Evolutionary conservation across 2,113 vertebrate species (phyloP).

Genomic region (Lipotes vexillifer): DNA sequence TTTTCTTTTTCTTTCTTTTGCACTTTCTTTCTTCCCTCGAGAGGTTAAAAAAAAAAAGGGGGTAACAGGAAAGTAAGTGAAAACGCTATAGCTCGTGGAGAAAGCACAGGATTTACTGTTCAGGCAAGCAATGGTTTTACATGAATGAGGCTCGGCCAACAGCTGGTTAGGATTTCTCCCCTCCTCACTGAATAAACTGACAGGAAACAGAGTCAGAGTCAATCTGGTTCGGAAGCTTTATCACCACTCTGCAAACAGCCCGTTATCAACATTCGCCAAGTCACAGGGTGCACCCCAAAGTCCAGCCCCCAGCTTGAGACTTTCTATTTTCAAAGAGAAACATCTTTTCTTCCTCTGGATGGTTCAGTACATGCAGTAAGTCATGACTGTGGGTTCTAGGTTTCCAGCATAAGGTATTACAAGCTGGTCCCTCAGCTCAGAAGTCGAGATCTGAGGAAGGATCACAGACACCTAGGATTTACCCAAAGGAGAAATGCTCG

Average conservation of each 20-base stretch:
- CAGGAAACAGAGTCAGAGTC: not conserved
- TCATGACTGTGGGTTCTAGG: not conserved
- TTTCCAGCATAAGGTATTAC: not conserved
- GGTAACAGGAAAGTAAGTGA: not conserved
- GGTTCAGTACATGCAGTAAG: accelerated
- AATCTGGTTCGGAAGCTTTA: accelerated
- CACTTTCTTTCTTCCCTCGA: not conserved
- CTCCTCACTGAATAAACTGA: slow-evolving; percentile 71
- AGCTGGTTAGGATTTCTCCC: not conserved
- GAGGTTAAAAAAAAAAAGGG: not conserved
- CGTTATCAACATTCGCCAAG: slow-evolving; percentile 57
- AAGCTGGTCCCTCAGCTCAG: not conserved
- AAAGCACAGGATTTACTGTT: no score
- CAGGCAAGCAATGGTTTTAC: not conserved
- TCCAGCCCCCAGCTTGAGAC: not conserved
- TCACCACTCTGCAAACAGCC: not conserved
- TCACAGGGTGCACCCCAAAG: slow-evolving; percentile 52
- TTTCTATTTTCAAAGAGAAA: not conserved
- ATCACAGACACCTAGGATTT: not conserved
- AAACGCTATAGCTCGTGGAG: accelerated
- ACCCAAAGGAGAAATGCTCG: not conserved
- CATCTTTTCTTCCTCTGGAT: not conserved
- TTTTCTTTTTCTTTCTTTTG: not conserved
- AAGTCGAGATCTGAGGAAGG: not conserved
- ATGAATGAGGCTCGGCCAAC: accelerated